Evolutionary conservation across 2,113 vertebrate species (phyloP).

Genomic region (Azemiops feae): DNA sequence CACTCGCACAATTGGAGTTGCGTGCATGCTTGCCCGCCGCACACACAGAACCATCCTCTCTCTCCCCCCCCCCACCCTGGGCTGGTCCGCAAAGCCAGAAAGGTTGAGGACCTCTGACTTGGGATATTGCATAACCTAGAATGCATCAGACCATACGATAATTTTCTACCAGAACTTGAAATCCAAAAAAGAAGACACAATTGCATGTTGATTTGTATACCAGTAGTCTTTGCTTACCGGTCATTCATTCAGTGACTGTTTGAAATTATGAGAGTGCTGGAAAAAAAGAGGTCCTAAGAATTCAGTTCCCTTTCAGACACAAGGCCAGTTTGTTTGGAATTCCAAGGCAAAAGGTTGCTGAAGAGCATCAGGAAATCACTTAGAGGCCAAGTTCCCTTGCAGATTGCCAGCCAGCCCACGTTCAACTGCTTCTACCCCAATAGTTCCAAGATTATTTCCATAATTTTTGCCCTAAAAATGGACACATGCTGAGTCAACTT

Average conservation of each 20-base stretch:
- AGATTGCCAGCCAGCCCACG: too few species aligned
- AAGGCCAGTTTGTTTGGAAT: not conserved
- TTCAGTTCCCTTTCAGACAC: not conserved
- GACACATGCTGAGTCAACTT: not conserved
- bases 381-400: not conserved
- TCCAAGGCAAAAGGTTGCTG: not conserved
- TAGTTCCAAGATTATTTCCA: not conserved
- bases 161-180: not conserved
- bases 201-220: not conserved
- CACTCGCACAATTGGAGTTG: not conserved
- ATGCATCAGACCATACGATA: not conserved
- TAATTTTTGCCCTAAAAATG: not conserved
- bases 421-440: not conserved
- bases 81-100: not conserved
- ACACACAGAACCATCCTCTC: not conserved
- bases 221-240: not conserved
- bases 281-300: not conserved
- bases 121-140: not conserved
- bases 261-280: not conserved
- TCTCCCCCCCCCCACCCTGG: rapidly evolving
- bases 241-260: not conserved
- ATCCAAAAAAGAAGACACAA: not conserved
- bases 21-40: not conserved
- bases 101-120: not conserved
- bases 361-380: not conserved